Evolutionary conservation across 2,888 invertebrate species (phyloP).

Genomic region (Calephelis perditalis): DNA sequence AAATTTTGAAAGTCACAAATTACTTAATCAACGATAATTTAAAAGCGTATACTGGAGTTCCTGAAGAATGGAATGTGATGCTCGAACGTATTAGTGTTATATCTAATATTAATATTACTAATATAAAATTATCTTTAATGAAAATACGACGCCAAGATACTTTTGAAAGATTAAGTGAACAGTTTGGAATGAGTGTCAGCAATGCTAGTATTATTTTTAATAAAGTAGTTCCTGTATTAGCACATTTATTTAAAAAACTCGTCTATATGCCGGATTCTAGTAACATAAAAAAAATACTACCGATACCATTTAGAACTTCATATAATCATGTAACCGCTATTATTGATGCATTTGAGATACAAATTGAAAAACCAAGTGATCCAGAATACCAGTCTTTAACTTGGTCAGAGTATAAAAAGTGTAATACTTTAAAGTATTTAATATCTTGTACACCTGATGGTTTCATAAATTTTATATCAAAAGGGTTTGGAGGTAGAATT

Average conservation of each 20-base stretch:
- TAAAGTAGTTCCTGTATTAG: conserved; percentile 18
- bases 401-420: too few relatives aligned
- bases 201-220: conserved; percentile 23
- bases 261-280: conserved; percentile 15
- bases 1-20: conserved; percentile 19
- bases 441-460: conserved; percentile 39
- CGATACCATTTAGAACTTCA: conserved; percentile 18
- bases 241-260: conserved; percentile 18
- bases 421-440: too few relatives aligned
- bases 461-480: conserved; percentile 40
- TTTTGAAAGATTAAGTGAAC: conserved; percentile 19
- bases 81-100: conserved; percentile 21
- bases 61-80: conserved; percentile 20
- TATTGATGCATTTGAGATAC: conserved; percentile 39
- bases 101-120: conserved; percentile 22
- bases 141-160: conserved; percentile 21
- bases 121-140: conserved; percentile 21
- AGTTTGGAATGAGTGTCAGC: conserved; percentile 22
- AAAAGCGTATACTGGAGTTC: conserved; percentile 21
- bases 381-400: too few relatives aligned
- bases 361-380: conserved; percentile 37
- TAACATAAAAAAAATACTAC: conserved; percentile 19
- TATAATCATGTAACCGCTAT: conserved; percentile 24
- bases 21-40: conserved; percentile 20
- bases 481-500: conserved; percentile 42